phyloP scores from a whole-genome alignment of 2,888 invertebrate genomes.

The Ormia ochracea region DNA sequence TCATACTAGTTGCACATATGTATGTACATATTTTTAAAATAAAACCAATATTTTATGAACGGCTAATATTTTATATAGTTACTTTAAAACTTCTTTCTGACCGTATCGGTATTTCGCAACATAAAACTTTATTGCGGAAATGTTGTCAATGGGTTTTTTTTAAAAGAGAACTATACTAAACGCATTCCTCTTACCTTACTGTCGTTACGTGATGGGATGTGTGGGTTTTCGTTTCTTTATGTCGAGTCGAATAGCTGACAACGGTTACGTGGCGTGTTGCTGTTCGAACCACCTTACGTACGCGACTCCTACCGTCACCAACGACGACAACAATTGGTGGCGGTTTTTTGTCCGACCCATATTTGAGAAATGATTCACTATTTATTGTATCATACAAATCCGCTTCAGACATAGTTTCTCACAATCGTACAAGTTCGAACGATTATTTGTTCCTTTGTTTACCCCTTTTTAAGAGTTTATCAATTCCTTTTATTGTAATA shows the following conservation, averaged over 20 bases:
- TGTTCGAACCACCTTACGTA: slow-evolving; percentile 76
- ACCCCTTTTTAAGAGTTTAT: slow-evolving; percentile 1
- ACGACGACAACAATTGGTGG: slow-evolving; percentile 77
- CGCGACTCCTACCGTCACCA: slow-evolving; percentile 76
- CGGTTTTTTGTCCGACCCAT: slow-evolving; percentile 73
- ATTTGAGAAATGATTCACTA: slow-evolving; percentile 75
- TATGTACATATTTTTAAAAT: too few relatives aligned
- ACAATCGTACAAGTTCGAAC: not conserved
- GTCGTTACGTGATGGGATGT: slow-evolving; percentile 77
- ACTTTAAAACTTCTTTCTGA: too few relatives aligned
- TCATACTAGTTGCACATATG: too few relatives aligned
- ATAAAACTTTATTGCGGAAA: too few relatives aligned
- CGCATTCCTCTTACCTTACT: slow-evolving; percentile 75
- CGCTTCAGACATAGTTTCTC: slow-evolving; percentile 70
- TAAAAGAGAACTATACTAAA: too few relatives aligned
- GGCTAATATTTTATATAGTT: too few relatives aligned
- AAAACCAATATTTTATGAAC: too few relatives aligned
- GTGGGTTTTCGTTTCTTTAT: slow-evolving; percentile 76
- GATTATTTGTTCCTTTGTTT: not conserved
- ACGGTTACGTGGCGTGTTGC: slow-evolving; percentile 77
- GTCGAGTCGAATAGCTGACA: slow-evolving; percentile 76
- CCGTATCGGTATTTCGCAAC: too few relatives aligned
- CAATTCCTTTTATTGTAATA: slow-evolving; percentile 27
- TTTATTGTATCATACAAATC: slow-evolving; percentile 67
- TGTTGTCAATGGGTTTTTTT: too few relatives aligned